Evolutionary conservation across 2,113 vertebrate genomes (phyloP).

Genomic region (Bos javanicus): DNA sequence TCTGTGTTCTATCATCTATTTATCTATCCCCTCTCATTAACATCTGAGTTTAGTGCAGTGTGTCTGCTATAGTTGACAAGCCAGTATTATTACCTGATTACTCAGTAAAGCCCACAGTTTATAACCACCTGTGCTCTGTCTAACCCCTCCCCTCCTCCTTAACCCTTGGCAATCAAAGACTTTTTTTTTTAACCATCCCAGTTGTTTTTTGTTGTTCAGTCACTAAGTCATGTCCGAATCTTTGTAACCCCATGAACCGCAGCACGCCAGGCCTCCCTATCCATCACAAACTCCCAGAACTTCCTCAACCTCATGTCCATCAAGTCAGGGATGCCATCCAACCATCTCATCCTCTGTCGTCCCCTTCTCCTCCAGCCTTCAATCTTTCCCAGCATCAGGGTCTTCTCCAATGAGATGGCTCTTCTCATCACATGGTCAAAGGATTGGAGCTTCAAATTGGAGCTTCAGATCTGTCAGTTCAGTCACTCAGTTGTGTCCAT

Average conservation of each 20-base stretch:
- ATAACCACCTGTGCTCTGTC: neutral
- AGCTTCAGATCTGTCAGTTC: neutral
- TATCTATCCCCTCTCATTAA: too few species aligned
- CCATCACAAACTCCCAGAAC: rapidly evolving
- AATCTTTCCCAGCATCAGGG: neutral
- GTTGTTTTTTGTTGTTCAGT: neutral
- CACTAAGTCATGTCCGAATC: neutral
- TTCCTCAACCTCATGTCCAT: neutral
- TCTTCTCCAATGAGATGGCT: neutral
- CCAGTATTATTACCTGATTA: too few species aligned
- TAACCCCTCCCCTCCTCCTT: neutral
- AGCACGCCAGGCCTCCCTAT: neutral
- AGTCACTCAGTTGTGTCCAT: rapidly evolving
- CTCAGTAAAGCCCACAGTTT: neutral
- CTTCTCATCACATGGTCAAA: neutral
- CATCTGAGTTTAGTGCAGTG: neutral
- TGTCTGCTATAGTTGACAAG: too few species aligned
- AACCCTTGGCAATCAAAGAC: neutral
- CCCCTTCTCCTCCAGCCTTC: neutral
- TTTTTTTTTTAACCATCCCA: neutral
- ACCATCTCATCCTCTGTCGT: neutral
- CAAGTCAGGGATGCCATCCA: rapidly evolving
- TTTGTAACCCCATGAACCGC: neutral
- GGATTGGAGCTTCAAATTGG: neutral
- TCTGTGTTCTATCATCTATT: neutral